Conservation (phyloP, 2,797 vertebrate species). For the Neosilurus mollespiculum region DNA sequence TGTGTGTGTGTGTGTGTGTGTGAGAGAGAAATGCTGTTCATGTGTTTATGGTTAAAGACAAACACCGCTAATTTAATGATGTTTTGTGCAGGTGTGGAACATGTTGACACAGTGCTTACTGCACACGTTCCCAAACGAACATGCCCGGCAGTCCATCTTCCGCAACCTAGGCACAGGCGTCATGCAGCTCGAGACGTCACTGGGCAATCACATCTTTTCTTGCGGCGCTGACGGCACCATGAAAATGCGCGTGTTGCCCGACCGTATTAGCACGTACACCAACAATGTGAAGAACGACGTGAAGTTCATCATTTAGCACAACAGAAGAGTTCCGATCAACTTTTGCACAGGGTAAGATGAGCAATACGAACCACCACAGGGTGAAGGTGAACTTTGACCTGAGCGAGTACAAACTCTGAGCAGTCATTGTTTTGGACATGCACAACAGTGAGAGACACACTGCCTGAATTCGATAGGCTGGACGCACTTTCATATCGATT, state of each 20-base stretch:
- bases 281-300: slow-evolving; percentile 83
- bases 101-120: slow-evolving; percentile 81
- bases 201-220: slow-evolving; percentile 91
- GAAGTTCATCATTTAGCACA: slow-evolving; percentile 83
- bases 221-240: slow-evolving; percentile 98
- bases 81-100: slow-evolving; percentile 81
- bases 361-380: slow-evolving; percentile 45
- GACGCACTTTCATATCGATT: not conserved
- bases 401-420: not conserved
- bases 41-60: not conserved
- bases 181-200: slow-evolving; percentile 95
- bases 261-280: slow-evolving; percentile 79
- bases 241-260: slow-evolving; percentile 92
- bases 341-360: slow-evolving; percentile 54
- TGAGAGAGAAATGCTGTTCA: not conserved
- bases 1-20: no score
- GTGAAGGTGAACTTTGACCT: not conserved
- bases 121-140: slow-evolving; percentile 89
- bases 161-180: slow-evolving; percentile 97
- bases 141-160: slow-evolving; percentile 95
- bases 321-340: not conserved
- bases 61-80: not conserved
- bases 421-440: not conserved
- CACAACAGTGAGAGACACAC: slow-evolving; percentile 15
- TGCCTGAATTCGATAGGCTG: not conserved